phyloP scores from a whole-genome alignment of 2,113 vertebrate species.

The Empidonax traillii region DNA sequence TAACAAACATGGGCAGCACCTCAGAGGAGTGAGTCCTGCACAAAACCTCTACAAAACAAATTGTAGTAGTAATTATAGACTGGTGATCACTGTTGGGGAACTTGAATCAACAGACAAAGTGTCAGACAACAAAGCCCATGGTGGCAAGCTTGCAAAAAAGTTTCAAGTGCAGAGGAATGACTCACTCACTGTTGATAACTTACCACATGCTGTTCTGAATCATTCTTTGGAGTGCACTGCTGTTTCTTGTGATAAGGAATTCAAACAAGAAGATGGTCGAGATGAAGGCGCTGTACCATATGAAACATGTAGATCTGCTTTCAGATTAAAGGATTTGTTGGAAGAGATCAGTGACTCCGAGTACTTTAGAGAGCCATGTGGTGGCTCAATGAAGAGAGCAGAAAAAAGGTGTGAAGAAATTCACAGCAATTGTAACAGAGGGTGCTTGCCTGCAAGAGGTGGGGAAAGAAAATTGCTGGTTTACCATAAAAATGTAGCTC shows the following conservation, averaged over 20 bases:
- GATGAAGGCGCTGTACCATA: neutral
- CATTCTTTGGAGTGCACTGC: neutral
- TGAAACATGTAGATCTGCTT: neutral
- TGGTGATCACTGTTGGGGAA: conserved; percentile 8
- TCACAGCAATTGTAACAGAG: conserved; percentile 4
- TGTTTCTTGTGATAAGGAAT: neutral
- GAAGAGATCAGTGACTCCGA: conserved; percentile 75
- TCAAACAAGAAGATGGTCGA: neutral
- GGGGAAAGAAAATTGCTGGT: conserved; percentile 24
- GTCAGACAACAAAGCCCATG: neutral
- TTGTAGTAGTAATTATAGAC: neutral
- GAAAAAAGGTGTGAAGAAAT: conserved; percentile 27
- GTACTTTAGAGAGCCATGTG: conserved; percentile 59
- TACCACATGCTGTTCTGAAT: neutral
- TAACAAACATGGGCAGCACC: neutral
- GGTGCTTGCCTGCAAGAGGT: neutral
- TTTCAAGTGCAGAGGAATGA: conserved; percentile 27
- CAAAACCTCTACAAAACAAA: conserved; percentile 15
- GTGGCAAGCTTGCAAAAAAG: neutral
- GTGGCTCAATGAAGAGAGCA: neutral
- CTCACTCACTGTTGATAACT: neutral
- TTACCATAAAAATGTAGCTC: conserved; percentile 23
- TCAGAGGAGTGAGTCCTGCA: conserved; percentile 34
- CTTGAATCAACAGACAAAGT: neutral
- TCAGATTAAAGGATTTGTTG: conserved; percentile 66